Evolutionary conservation across 1,140 invertebrate species (phyloP), one percentile per base, ranked within the genome.

Genomic region (Papilio polyxenes): DNA sequence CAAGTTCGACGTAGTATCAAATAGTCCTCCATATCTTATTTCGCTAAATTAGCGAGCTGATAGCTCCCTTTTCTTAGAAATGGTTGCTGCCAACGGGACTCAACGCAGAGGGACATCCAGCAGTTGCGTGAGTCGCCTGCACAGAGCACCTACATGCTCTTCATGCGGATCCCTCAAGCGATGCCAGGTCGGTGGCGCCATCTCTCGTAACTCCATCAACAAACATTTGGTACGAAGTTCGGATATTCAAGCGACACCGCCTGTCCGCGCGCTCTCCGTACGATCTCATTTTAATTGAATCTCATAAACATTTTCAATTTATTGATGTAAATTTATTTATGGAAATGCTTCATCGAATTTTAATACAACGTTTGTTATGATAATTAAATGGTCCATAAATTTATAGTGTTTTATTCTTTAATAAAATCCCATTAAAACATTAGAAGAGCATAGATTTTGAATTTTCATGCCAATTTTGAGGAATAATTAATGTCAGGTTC

Each of bases 211-310:
- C 17, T 23, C 48, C 4, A 53, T 17, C 51, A 53, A 17, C 20
- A 75, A 84, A 44, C 62, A 72, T 13, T 75, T 23, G 9, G 51
- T 53, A 17, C 83, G 20, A 81, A 80, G 3, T 20, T 83, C 3
- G 72, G 79, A 59, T 31, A 77, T 82, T 65, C 7, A 48, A 7
- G 75, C 81, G 4, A 81, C 85, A 0, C 85, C 88, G 9, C 92
- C 91, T 0, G 85, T 91, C 0, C 87, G 90, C 3, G 92, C 92
- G 17, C 81, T 93, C 1, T 93, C 91, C 13, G 85, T 93, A 48
- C 87, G 90, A 15, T 86, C 89, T 10, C 87, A 87, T 80, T 87
- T 87, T 69, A 86, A 87, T 23, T 74, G 48, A 69, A 65, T 75
- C n/a, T 56, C 17, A 49, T 74, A 51, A 77, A 37, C 37, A 20